Evolutionary conservation across 2,113 vertebrate species (phyloP).

Genomic region (Setophaga petechia): DNA sequence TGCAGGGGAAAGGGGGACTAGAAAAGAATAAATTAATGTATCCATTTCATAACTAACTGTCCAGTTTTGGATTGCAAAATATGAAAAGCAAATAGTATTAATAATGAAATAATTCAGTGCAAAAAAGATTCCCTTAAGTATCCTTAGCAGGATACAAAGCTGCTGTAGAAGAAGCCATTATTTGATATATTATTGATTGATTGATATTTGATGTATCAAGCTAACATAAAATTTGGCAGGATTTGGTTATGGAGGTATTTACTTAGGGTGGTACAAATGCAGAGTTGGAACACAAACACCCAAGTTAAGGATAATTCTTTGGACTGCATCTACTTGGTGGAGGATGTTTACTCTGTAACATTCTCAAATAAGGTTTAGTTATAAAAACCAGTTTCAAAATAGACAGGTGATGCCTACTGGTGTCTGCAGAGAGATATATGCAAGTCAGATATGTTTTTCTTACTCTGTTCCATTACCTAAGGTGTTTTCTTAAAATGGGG

Average conservation of each 20-base stretch:
- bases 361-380: background rate
- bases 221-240: background rate
- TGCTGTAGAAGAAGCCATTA: background rate
- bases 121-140: background rate
- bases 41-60: background rate
- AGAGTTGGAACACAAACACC: fast-evolving
- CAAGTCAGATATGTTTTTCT: background rate
- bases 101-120: background rate
- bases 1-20: background rate
- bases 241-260: background rate
- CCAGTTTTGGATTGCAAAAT: background rate
- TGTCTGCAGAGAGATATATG: background rate
- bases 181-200: background rate
- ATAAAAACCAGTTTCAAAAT: background rate
- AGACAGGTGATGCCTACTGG: background rate
- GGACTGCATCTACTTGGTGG: background rate
- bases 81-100: background rate
- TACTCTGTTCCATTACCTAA: background rate
- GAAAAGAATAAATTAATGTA: background rate
- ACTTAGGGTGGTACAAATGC: background rate
- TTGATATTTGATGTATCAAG: background rate
- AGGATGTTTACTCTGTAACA: background rate
- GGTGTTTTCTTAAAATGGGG: background rate
- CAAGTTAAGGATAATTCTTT: background rate
- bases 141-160: background rate